Evolutionary conservation across 2,888 invertebrate species (phyloP), one percentile per base, ranked within the genome.

Genomic region (Tenthredo distinguenda): DNA sequence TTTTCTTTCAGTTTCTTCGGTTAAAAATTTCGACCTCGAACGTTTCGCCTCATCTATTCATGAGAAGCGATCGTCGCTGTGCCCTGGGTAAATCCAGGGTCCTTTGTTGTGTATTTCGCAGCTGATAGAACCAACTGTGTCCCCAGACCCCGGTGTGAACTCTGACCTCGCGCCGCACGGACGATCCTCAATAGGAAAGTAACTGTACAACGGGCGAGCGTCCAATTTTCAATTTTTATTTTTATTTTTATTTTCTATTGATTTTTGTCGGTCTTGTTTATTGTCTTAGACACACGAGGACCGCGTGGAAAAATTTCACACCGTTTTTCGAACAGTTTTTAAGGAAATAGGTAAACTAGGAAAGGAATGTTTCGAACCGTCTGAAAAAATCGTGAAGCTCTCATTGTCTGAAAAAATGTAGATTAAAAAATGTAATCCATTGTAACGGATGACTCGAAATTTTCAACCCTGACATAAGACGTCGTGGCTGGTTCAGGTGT

Each of bases 131-230:
- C 34, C 21, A 15, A 81, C 37, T 83, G 18, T 83, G 83, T 83
- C 40, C 83, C 47, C 47, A 68, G 87, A 86, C 88, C 87, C 88
- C 87, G 72, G 86, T 86, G 88, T 89, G 90, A 91, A 90, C 90
- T 90, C 87, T 90, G 91, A 90, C 90, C 87, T 68, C 87, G 84
- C 26, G 65, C 40, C 47, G 83, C 83, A 37, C 47, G 26, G 83
- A 68, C 58, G 62, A 81, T 84, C 85, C 79, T 71, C 87, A 85
- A 89, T 87, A 87, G 86, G 81, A 86, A 87, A 87, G 88, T 43
- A 83, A 83, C 83, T 83, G 83, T 83, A 83, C 83, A 68, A 68
- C 68, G 68, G 18, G 15, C 68, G 18, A 47, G 68, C 83, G 68
- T 81, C 34, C 68, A 68, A 83, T 83, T 83, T 83, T 83, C 68